Evolutionary conservation across 1,140 invertebrate species (phyloP).

Genomic region (Danaus plexippus): DNA sequence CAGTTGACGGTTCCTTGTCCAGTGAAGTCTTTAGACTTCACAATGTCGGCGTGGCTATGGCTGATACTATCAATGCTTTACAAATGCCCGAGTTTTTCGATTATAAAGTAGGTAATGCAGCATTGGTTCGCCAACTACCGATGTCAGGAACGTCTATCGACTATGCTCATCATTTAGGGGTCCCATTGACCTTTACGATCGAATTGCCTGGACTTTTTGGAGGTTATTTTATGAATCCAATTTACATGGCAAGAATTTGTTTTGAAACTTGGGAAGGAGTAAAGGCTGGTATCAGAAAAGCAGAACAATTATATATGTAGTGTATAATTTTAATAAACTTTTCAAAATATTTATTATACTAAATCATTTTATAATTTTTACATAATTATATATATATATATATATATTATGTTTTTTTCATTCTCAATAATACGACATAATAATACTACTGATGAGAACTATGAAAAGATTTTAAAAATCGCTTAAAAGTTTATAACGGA

Average conservation of each 20-base stretch:
- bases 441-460: too few relatives aligned
- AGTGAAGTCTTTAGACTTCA: constrained; percentile 19
- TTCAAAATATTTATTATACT: too few relatives aligned
- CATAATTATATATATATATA: too few relatives aligned
- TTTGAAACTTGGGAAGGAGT: constrained; percentile 54
- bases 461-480: too few relatives aligned
- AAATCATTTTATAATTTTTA: too few relatives aligned
- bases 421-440: too few relatives aligned
- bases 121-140: constrained; percentile 14
- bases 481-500: too few relatives aligned
- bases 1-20: constrained; percentile 18
- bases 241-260: constrained; percentile 43
- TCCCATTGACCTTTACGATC: constrained; percentile 77
- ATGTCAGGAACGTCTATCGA: constrained; percentile 24
- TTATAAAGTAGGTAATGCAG: constrained; percentile 23
- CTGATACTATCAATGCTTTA: constrained; percentile 22
- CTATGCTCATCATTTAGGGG: constrained; percentile 22
- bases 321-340: too few relatives aligned
- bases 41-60: constrained; percentile 22
- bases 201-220: constrained; percentile 73
- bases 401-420: too few relatives aligned
- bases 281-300: constrained; percentile 30
- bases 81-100: constrained; percentile 22
- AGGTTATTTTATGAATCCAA: constrained; percentile 54
- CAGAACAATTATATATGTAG: not conserved